Percentiles rank a stretch among this genome's conserved stretches.
phyloP scores from a whole-genome alignment of 92 coral and sea anemone genomes.

The Zoanthus sociatus region DNA sequence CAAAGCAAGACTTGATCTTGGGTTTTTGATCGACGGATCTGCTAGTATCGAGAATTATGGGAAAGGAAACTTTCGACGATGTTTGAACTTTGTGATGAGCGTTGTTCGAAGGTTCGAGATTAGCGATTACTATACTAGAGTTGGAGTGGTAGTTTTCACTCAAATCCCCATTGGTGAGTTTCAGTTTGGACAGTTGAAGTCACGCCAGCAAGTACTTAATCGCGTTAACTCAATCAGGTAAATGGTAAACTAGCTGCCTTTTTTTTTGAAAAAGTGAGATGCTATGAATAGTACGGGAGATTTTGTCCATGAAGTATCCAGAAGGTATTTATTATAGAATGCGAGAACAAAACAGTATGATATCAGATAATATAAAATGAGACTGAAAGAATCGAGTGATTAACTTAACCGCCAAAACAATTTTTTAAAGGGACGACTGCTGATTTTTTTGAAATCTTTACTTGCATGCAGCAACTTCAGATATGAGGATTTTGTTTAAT shows the following conservation, averaged over 20 bases:
- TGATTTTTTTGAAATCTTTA: too few species aligned
- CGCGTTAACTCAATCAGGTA: conserved; percentile 20
- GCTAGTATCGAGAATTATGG: conserved; percentile 28
- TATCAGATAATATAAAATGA: not conserved
- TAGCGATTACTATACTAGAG: not conserved
- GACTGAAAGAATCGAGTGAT: not conserved
- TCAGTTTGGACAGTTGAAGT: conserved; percentile 18
- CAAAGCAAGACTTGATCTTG: conserved; percentile 31
- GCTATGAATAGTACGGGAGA: too few species aligned
- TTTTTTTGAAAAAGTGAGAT: too few species aligned
- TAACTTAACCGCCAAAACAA: not conserved
- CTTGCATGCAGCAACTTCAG: too few species aligned
- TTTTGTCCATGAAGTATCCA: too few species aligned
- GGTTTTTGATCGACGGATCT: conserved; percentile 38
- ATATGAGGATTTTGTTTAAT: too few species aligned
- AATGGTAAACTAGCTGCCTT: not conserved
- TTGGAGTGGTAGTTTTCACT: conserved; percentile 35
- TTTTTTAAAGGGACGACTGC: not conserved
- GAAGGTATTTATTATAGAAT: too few species aligned
- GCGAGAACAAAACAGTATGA: too few species aligned
- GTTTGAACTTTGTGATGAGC: conserved; percentile 36
- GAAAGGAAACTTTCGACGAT: conserved; percentile 29
- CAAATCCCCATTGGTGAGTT: conserved; percentile 2
- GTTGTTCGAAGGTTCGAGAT: conserved; percentile 38
- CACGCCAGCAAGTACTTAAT: not conserved